Evolutionary conservation across 2,113 vertebrate species (phyloP).

Genomic region (Boulengeromyrus knoepffleri): DNA sequence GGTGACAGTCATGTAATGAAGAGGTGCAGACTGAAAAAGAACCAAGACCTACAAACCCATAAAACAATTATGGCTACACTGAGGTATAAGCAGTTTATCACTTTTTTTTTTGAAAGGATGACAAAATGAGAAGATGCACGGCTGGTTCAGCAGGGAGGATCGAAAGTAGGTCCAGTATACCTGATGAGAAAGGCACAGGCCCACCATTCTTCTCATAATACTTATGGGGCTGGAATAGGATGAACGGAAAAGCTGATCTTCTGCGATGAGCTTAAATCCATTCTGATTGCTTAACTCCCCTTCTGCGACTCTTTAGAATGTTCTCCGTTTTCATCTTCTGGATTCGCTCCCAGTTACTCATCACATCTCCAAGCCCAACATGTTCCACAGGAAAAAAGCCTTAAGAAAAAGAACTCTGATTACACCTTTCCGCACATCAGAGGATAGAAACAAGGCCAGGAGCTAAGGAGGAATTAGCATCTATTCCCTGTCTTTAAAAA

Average conservation of each 20-base stretch:
- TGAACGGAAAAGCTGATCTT: background rate
- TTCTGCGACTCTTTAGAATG: background rate
- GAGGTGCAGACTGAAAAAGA: background rate
- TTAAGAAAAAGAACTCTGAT: conserved; percentile 5
- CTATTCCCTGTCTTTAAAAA: background rate
- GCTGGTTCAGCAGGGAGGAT: background rate
- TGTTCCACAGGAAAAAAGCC: background rate
- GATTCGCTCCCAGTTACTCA: background rate
- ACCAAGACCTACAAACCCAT: background rate
- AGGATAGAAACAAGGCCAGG: background rate
- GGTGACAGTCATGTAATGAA: background rate
- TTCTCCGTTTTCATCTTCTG: background rate
- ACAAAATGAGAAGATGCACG: background rate
- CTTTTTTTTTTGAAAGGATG: background rate
- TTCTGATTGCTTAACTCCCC: background rate
- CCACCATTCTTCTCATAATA: background rate
- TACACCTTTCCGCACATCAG: conserved; percentile 14
- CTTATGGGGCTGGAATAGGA: background rate
- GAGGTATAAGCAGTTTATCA: background rate
- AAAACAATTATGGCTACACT: background rate
- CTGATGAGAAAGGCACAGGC: background rate
- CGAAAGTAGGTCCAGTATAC: background rate
- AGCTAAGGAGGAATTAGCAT: background rate
- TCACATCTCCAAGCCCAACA: background rate
- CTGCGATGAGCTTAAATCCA: background rate